Percentiles rank a stretch among this genome's conserved stretches.
Conservation (phyloP, 2,888 invertebrate genomes). For the Nomada lathburiana region DNA sequence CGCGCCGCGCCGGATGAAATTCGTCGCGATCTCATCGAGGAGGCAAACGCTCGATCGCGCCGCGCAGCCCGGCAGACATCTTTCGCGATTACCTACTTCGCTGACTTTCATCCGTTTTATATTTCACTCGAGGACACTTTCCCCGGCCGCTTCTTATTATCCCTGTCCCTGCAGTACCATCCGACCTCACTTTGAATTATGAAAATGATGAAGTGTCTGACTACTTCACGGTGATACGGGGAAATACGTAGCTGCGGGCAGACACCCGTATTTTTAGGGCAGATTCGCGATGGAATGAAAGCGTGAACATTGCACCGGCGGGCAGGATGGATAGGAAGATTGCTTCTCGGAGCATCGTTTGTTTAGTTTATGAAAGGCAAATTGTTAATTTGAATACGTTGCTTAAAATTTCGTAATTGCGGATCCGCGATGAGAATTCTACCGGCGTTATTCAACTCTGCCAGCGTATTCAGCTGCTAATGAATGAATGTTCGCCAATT, state of each 20-base stretch:
- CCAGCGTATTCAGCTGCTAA: no score
- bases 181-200: constrained; percentile 24
- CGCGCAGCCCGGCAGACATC: constrained; percentile 13
- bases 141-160: constrained; percentile 36
- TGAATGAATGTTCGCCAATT: no score
- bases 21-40: constrained; percentile 14
- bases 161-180: background rate
- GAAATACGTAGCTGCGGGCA: constrained; percentile 9
- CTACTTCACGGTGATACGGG: constrained; percentile 19
- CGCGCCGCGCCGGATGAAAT: constrained; percentile 12
- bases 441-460: no score
- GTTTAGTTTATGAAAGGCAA: no score
- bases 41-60: constrained; percentile 17
- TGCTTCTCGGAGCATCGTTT: background rate
- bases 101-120: constrained; percentile 44
- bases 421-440: no score
- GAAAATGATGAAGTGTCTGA: constrained; percentile 29
- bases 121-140: constrained; percentile 33
- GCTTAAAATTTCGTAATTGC: no score
- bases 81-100: constrained; percentile 38
- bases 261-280: background rate
- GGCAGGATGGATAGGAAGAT: background rate
- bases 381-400: no score
- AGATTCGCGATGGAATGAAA: background rate
- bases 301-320: background rate